Evolutionary conservation across 2,888 invertebrate genomes (phyloP).

Genomic region (Drosophila limbata): DNA sequence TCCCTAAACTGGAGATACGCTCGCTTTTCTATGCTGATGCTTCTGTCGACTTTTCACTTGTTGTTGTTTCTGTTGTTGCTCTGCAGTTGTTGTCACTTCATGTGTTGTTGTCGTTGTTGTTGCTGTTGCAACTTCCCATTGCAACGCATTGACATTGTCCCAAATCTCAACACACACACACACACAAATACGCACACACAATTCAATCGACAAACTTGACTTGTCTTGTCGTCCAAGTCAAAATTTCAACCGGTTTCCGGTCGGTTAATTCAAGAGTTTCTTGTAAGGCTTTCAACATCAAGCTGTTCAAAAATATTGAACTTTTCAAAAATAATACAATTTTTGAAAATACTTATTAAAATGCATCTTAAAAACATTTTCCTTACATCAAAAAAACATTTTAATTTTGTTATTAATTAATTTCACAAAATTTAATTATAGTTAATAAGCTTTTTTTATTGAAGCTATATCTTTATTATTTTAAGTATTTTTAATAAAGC

Average conservation of each 20-base stretch:
- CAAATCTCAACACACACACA: conserved; percentile 3
- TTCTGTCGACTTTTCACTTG: conserved; percentile 1
- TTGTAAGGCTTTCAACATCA: background rate
- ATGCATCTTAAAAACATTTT: too few species aligned
- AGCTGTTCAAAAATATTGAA: background rate
- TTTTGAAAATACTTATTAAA: too few species aligned
- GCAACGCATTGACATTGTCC: conserved; percentile 23
- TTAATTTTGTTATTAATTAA: too few species aligned
- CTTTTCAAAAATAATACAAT: too few species aligned
- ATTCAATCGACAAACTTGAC: conserved; percentile 10
- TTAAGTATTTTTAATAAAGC: too few species aligned
- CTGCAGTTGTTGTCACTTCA: background rate
- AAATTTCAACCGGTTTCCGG: conserved; percentile 23
- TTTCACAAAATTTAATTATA: too few species aligned
- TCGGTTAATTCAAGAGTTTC: conserved; percentile 1
- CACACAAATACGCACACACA: conserved; percentile 1
- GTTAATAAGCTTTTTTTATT: too few species aligned
- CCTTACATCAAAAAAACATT: too few species aligned
- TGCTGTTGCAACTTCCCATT: conserved; percentile 2
- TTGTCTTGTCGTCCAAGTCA: background rate
- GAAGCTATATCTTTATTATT: too few species aligned
- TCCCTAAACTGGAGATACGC: conserved; percentile 43
- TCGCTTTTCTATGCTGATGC: conserved; percentile 29
- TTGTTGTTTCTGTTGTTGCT: background rate
- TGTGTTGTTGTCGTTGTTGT: conserved; percentile 7